phyloP scores from a whole-genome alignment of 2,888 invertebrate genomes.

The Clepsis dumicolana region DNA sequence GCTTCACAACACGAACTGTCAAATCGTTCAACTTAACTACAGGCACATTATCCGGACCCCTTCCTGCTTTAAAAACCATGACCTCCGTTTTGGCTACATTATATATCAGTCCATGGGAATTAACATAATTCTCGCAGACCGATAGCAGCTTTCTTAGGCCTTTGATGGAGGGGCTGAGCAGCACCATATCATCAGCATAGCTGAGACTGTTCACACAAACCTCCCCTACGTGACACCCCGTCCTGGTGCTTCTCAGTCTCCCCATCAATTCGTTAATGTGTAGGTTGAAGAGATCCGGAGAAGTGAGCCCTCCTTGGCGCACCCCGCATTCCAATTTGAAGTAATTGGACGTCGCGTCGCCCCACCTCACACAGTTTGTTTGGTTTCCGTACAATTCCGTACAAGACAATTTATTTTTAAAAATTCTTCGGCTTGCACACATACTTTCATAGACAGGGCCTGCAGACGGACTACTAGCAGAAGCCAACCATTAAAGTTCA shows the following conservation, averaged over 20 bases:
- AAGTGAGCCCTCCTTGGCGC: background rate
- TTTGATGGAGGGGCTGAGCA: no score
- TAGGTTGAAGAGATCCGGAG: background rate
- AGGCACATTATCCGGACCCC: background rate
- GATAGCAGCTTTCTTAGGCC: no score
- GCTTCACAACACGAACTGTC: constrained; percentile 13
- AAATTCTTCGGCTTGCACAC: no score
- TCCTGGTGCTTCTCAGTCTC: background rate
- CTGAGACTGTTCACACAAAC: no score
- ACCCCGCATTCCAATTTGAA: background rate
- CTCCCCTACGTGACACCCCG: background rate
- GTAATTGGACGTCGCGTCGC: background rate
- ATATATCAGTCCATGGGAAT: background rate
- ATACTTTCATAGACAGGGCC: no score
- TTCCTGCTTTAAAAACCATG: background rate
- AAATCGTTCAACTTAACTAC: background rate
- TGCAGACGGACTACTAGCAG: no score
- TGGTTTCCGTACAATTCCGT: background rate
- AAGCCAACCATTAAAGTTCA: no score
- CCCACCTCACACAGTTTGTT: background rate
- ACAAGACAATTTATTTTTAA: no score
- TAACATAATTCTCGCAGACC: background rate
- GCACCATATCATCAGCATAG: no score
- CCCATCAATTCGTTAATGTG: background rate
- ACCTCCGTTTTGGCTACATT: background rate